Conservation (phyloP, 2,113 vertebrate genomes). For the Eidolon helvum region DNA sequence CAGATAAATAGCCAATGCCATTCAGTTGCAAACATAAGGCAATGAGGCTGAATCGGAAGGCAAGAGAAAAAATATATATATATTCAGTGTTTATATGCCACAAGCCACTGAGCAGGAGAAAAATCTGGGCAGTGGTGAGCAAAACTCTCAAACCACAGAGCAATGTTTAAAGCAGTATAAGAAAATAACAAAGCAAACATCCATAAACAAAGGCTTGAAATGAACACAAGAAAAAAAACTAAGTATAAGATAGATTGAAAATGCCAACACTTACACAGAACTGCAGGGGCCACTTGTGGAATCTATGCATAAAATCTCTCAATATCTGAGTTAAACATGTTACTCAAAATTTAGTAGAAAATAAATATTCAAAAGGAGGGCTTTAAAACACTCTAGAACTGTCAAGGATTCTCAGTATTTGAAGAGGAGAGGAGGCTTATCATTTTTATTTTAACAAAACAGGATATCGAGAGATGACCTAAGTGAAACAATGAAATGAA, state of each 20-base stretch:
- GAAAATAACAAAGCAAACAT: slow-evolving; percentile 13
- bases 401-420: not conserved
- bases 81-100: not conserved
- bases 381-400: accelerated
- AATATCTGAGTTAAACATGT: not conserved
- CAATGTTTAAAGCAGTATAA: not conserved
- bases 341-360: not conserved
- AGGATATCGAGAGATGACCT: slow-evolving; percentile 36
- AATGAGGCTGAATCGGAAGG: slow-evolving; percentile 24
- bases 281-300: not conserved
- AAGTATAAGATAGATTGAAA: slow-evolving; percentile 34
- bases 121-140: slow-evolving; percentile 39
- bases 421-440: not conserved
- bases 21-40: not conserved
- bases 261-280: not conserved
- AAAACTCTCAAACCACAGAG: slow-evolving; percentile 48
- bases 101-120: slow-evolving; percentile 4
- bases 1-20: not conserved
- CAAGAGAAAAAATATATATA: not conserved
- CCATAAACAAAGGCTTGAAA: not conserved
- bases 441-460: slow-evolving; percentile 44
- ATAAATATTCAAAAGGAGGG: not conserved
- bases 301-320: not conserved
- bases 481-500: not conserved
- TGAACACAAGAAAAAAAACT: accelerated